A percentile compares a stretch with the other conserved stretches of the same genome.
Conservation (phyloP, 2,113 vertebrate genomes). For the Polypterus senegalus region DNA sequence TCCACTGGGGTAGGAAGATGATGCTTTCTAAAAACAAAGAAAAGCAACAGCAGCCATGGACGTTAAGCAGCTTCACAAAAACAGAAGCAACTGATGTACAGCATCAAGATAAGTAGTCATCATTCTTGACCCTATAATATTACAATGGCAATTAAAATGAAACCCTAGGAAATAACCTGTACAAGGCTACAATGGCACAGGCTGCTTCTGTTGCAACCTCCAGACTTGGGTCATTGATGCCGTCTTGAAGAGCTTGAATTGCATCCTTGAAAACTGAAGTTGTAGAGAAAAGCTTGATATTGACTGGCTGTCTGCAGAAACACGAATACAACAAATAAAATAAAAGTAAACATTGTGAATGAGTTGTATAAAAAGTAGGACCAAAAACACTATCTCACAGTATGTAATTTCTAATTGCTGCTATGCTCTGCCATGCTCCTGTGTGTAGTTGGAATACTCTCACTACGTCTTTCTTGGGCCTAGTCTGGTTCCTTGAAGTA, state of each 20-base stretch:
- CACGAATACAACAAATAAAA: conserved; percentile 8
- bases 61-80: no score
- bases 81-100: no score
- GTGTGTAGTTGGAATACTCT: no score
- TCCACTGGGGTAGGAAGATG: conserved; percentile 74
- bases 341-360: conserved; percentile 6
- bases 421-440: no score
- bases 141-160: no score
- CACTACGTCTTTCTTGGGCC: no score
- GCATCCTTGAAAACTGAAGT: conserved; percentile 52
- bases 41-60: conserved; percentile 12
- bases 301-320: conserved; percentile 62
- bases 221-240: conserved; percentile 58
- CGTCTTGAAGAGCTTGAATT: conserved; percentile 48
- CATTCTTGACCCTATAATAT: no score
- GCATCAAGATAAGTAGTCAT: no score
- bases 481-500: no score
- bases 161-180: conserved; percentile 48
- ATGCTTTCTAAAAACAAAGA: conserved; percentile 53
- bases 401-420: no score
- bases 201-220: conserved; percentile 63
- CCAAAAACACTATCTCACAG: no score
- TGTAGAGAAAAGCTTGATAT: conserved; percentile 69
- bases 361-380: no score
- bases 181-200: conserved; percentile 54